These are phyloP conservation scores for Promerops cafer DNA, from an alignment of 2,113 vertebrate genomes.

Conservation along the genomic window DNA sequence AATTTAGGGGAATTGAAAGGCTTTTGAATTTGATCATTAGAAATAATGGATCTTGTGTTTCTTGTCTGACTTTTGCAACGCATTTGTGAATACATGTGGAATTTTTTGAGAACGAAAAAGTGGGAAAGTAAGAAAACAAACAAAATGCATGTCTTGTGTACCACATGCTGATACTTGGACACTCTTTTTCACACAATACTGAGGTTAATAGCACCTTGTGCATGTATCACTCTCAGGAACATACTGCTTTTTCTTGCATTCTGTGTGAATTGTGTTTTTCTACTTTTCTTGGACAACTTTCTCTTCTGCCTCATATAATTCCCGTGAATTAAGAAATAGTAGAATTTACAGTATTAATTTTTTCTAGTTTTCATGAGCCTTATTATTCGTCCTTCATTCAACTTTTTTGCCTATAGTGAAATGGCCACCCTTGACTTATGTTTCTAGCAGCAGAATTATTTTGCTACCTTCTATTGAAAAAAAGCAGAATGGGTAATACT, in stretches of 20 bases:
- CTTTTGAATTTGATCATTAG: not conserved
- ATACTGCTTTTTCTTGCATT: not conserved
- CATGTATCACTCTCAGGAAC: not conserved
- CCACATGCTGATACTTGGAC: not conserved
- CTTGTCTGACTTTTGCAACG: not conserved
- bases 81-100: not conserved
- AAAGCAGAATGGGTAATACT: not conserved
- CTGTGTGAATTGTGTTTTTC: not conserved
- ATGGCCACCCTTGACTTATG: not conserved
- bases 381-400: not conserved
- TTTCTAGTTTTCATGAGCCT: not conserved
- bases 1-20: not conserved
- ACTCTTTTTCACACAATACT: not conserved
- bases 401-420: not conserved
- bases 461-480: not conserved
- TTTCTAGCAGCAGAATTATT: not conserved
- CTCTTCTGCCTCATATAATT: not conserved
- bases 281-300: not conserved
- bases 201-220: not conserved
- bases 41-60: not conserved
- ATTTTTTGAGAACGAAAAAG: not conserved
- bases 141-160: not conserved
- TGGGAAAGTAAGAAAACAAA: not conserved
- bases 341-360: not conserved
- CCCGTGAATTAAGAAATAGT: not conserved